Base-by-base conservation (phyloP, 2,797 vertebrate species). In the Characodon lateralis region DNA sequence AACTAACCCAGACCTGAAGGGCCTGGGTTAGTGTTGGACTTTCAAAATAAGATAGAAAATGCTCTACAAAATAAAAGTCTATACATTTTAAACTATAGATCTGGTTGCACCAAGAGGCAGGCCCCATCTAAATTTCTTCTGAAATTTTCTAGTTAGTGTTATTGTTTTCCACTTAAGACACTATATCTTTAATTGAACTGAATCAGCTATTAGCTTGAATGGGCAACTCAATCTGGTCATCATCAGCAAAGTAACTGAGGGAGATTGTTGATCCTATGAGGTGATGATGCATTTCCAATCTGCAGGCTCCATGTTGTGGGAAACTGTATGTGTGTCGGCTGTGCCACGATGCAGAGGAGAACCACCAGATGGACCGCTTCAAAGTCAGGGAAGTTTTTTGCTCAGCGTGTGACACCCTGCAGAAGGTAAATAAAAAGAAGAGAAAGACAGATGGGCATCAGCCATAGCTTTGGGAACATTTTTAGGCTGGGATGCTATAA, bases 261-360 rank as follows among this genome's bases (percentile, higher is more conserved):
- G 13, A 51, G 16, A 22, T 22, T 20, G 3, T 20, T 22, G 4
- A 6, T 22, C 20, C 7, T 20, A 9, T 35, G 16, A 65, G 3
- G 22, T 76, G 28, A 73, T 69, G 12, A 5, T 31, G 46, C 68
- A 58, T 81, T 6, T 76, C 0, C 80, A 79, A 53, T 4, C 55
- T 72, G 7, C 82, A 99, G 98, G 97, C 98, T 5, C 97, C 97
- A 28, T 99, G 98, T 84, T 99, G 98, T 93, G 96, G 95, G 48
- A 98, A 97, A 81, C 95, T 98, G 72, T 99, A 98, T 28, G 94
- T 96, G 46, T 99, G 98, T 89, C 95, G 97, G 13, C 92, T 99
- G 80, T 99, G 98, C 89, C 98, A 99, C 43, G 98, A 99, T 82
- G 95, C 83, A 68, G 92, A 93, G 58, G 97, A 98, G 89, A 94